Evolutionary conservation across 2,113 vertebrate species (phyloP).

Genomic region (Pluvianellus socialis): DNA sequence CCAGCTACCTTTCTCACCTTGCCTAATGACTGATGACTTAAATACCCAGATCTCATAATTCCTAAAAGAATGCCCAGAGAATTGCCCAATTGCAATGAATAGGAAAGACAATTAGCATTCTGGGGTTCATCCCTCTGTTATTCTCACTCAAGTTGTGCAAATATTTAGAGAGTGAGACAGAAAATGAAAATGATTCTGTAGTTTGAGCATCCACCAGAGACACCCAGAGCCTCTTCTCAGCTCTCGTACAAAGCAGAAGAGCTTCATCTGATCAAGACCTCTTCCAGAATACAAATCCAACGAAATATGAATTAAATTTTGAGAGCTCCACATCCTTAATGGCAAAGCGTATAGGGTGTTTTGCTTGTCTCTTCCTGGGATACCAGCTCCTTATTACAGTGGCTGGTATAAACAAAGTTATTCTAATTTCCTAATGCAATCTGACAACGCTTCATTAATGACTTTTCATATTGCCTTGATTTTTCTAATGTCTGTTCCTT

Average conservation of each 20-base stretch:
- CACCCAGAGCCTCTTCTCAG: neutral
- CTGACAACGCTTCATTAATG: neutral
- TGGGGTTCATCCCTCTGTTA: neutral
- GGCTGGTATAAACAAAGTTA: neutral
- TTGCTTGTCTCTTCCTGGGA: neutral
- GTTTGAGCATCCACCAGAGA: neutral
- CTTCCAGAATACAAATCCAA: neutral
- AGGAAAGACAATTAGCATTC: neutral
- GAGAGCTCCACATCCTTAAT: neutral
- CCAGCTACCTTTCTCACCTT: neutral
- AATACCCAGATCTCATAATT: neutral
- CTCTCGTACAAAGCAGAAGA: neutral
- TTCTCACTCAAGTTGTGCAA: neutral
- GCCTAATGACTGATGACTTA: neutral
- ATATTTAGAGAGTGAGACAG: constrained; percentile 1
- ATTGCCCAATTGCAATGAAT: neutral
- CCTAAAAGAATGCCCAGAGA: neutral
- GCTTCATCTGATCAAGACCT: neutral
- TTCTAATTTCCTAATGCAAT: neutral
- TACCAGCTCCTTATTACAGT: neutral
- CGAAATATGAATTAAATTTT: neutral
- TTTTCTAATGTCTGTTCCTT: neutral
- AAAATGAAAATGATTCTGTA: neutral
- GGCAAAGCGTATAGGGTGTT: neutral
- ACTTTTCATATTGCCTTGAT: neutral